Conservation (phyloP, 2,797 vertebrate genomes). For the Poeciliopsis gracilis region DNA sequence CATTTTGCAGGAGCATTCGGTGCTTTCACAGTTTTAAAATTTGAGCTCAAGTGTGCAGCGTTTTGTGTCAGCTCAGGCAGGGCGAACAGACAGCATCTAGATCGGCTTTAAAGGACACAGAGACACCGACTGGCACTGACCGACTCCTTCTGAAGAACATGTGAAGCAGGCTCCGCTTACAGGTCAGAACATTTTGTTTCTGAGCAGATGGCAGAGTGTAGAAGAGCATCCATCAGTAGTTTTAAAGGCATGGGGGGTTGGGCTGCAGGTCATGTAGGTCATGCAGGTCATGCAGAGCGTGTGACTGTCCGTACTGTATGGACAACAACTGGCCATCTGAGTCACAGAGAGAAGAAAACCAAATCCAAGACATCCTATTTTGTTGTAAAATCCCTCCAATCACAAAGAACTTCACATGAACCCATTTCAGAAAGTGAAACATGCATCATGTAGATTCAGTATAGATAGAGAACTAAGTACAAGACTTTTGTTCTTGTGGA, state of each 20-base stretch:
- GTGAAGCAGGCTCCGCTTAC: neutral
- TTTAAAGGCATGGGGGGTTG: neutral
- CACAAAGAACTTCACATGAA: neutral
- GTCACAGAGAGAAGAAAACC: neutral
- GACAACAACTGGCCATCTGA: constrained; percentile 1
- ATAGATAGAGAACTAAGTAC: neutral
- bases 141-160: neutral
- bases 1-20: neutral
- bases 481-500: no score
- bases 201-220: neutral
- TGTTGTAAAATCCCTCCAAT: neutral
- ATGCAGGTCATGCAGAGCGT: neutral
- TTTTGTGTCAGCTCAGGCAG: neutral
- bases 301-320: neutral
- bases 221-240: neutral
- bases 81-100: neutral
- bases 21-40: constrained; percentile 1
- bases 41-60: neutral
- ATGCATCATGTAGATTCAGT: neutral
- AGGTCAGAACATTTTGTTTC: neutral
- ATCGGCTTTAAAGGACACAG: neutral
- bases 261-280: neutral
- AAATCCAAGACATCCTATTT: neutral
- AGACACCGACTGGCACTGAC: neutral
- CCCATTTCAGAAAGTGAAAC: neutral